Base-by-base conservation (phyloP, 2,113 vertebrate genomes). In the Dipodomys ordii region DNA sequence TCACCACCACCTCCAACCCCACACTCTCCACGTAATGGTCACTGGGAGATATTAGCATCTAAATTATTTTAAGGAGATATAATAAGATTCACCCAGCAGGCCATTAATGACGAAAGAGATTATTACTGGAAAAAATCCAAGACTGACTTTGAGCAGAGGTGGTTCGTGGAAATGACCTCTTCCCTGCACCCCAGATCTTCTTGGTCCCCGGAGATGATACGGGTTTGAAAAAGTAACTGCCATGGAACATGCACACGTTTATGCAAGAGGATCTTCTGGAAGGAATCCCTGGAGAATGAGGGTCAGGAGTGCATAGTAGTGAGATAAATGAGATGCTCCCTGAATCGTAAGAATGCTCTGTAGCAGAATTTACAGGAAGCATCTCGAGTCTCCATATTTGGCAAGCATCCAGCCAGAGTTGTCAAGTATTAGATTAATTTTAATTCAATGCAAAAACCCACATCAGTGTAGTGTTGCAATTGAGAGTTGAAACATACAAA, bases 371-470 rank as follows among this genome's bases (percentile, higher is more conserved):
- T 97, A 97, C 96, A 97, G 97, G 97, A 97, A 97, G 94, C 95
- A 95, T 95, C 94, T 94, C 93, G 25, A 95, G 92, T 88, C 91
- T 96, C 92, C 80, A 72, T 82, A 90, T 90, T 83, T 97, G 97
- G 97, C 97, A 96, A 87, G 86, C 92, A 32, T 97, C 97, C 97
- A 97, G 93, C 92, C 92, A 88, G 94, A 97, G 96, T 97, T 97
- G 97, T 97, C 97, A 97, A 97, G 96, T 95, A 97, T 97, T 97
- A 96, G 96, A 97, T 97, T 97, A 97, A 97, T 97, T 97, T 96
- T 97, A 96, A 97, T 97, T 97, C 96, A 95, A 94, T 97, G 96
- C 94, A 96, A 96, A 96, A 96, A 95, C 96, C 73, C 97, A 95
- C 96, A 95, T 96, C 95, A 94, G 93, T 94, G 90, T 94, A 97